Percentiles rank a stretch among this genome's conserved stretches.
phyloP scores from a whole-genome alignment of 2,888 invertebrate genomes.

The Amiota minor region DNA sequence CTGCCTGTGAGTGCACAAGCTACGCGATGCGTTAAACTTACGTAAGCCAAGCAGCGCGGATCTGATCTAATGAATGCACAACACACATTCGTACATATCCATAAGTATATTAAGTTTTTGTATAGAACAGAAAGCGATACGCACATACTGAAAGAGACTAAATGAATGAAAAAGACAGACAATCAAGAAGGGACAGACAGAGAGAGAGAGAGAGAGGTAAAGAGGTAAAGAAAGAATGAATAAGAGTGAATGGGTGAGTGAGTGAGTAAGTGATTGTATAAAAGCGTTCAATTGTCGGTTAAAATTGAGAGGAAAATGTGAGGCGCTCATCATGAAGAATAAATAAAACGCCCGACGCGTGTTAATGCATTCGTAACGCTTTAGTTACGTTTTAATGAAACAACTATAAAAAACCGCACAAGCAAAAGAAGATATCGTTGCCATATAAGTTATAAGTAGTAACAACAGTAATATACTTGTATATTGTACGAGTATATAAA shows the following conservation, averaged over 20 bases:
- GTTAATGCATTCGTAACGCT: too few species aligned
- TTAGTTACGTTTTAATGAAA: too few species aligned
- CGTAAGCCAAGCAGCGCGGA: slow-evolving; percentile 3
- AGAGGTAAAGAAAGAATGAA: not conserved
- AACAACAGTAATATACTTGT: too few species aligned
- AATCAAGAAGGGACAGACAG: not conserved
- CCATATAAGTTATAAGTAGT: too few species aligned
- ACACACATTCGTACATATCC: not conserved
- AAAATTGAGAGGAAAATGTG: not conserved
- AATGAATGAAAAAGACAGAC: not conserved
- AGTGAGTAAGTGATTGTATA: not conserved
- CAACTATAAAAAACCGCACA: too few species aligned
- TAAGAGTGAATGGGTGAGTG: not conserved
- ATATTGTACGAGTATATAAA: too few species aligned
- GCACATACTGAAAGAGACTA: not conserved
- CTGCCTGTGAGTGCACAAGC: too few species aligned
- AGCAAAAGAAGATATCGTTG: too few species aligned
- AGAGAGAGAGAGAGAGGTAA: not conserved
- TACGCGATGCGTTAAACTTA: slow-evolving; percentile 4
- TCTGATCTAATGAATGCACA: not conserved
- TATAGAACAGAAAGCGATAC: not conserved
- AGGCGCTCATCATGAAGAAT: not conserved
- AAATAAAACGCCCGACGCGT: too few species aligned
- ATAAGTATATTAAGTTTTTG: not conserved
- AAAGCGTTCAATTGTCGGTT: not conserved